Conservation (phyloP, 2,113 vertebrate species). For the Hemiscyllium ocellatum region DNA sequence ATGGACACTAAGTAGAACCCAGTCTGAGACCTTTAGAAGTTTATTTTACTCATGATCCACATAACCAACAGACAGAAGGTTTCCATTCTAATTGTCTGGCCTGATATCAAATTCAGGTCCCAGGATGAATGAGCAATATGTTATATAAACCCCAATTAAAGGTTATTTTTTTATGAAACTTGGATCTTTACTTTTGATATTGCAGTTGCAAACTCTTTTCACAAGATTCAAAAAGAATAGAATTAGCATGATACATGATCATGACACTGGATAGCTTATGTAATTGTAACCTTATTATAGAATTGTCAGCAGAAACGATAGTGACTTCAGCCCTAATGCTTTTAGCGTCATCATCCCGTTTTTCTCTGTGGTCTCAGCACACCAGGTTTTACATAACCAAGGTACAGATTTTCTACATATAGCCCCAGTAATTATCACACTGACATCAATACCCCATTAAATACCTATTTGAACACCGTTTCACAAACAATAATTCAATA, state of each 20-base stretch:
- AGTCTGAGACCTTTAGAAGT: neutral
- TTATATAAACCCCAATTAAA: neutral
- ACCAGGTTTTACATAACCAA: neutral
- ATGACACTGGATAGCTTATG: neutral
- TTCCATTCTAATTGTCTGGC: neutral
- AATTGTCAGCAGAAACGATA: neutral
- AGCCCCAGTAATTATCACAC: neutral
- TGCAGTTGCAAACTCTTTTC: neutral
- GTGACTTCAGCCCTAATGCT: neutral
- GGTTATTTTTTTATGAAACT: neutral
- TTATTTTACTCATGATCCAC: neutral
- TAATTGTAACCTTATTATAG: neutral
- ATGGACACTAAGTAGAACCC: neutral
- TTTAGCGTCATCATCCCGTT: neutral
- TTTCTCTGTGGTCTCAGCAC: neutral
- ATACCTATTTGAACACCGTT: neutral
- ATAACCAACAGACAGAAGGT: neutral
- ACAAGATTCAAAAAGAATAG: neutral
- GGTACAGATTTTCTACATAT: neutral
- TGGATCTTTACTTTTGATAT: neutral
- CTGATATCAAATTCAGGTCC: neutral
- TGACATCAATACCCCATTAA: neutral
- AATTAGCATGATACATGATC: neutral
- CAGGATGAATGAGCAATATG: neutral
- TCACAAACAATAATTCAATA: neutral